Base-by-base conservation (phyloP, 1,140 invertebrate genomes). In the Cyphomyrmex costatus region DNA sequence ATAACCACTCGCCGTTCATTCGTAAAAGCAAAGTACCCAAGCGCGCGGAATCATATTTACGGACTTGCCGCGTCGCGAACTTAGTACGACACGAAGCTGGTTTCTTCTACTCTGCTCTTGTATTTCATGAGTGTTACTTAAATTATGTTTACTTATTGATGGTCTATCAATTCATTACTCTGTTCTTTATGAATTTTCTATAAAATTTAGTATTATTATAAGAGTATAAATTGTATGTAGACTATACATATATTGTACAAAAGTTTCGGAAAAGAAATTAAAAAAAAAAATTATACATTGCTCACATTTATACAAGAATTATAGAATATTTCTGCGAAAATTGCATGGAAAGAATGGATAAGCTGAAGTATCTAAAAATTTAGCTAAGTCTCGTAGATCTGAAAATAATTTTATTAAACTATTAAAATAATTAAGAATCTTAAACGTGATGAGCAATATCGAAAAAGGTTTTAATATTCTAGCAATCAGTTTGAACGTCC, bases 11-110 rank as follows among this genome's bases (percentile, higher is more conserved):
- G 66, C 53, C 66, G 66, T 83, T 83, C 66, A 83, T 83, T 83
- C 79, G 79, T 83, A 74, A 73, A 80, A 83, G 79, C 56, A 83
- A 83, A 83, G 79, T 83, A 83, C 79, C 53, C 51, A 82, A 82
- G 78, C 36, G 36, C 65, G 36, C n/a, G n/a, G 79, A 83, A 83
- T 83, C 66, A 83, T 83, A 83, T 83, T 83, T 83, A 83, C 53
- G 24, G 24, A 74, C 53, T 73, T 73, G 36, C 36, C 66, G 66
- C 79, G 68, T 82, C 53, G 68, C 68, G 14, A 83, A 74, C 79
- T 83, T 60, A 60, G 19, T 30, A 51, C 51, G 21, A 71, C 7
- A 24, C 53, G 53, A 83, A 14, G 46, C 46, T 14, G 53, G 36
- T 49, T 73, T 83, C 27, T 61, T 21, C 33, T 58, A 46, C 33